Evolutionary conservation across 1,140 invertebrate species (phyloP).

Genomic region (Atta cephalotes): DNA sequence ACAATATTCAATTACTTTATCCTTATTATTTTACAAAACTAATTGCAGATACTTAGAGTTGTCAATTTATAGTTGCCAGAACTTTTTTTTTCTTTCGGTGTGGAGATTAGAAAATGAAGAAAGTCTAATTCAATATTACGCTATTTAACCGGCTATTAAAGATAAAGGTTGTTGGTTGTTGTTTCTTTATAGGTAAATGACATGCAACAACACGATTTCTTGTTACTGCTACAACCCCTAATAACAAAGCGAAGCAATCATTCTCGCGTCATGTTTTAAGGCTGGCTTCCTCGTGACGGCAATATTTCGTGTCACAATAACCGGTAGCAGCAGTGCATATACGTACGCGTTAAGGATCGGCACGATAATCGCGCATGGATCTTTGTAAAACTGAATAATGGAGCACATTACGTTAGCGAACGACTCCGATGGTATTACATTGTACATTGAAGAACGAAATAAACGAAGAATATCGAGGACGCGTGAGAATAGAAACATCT

Average conservation of each 20-base stretch:
- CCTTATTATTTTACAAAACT: no score
- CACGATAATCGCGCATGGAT: constrained; percentile 47
- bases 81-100: no score
- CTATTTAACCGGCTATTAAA: neutral
- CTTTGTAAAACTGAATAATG: constrained; percentile 43
- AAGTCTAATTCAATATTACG: neutral
- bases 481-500: constrained; percentile 38
- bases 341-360: constrained; percentile 39
- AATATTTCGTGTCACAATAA: constrained; percentile 21
- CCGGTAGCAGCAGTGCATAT: neutral
- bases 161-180: neutral
- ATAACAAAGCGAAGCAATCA: constrained; percentile 1
- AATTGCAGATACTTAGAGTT: no score
- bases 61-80: no score
- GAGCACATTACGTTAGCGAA: neutral
- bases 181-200: constrained; percentile 12
- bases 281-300: neutral
- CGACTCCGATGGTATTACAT: neutral
- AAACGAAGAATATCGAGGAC: neutral
- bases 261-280: constrained; percentile 12
- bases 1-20: no score
- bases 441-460: neutral
- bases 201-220: constrained; percentile 6
- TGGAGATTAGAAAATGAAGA: neutral
- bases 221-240: neutral